Percentiles rank a stretch among this genome's conserved stretches.
These are phyloP conservation scores for Sminthurinus aureus DNA, from an alignment of 2,888 invertebrate genomes.

Conservation along the genomic window DNA sequence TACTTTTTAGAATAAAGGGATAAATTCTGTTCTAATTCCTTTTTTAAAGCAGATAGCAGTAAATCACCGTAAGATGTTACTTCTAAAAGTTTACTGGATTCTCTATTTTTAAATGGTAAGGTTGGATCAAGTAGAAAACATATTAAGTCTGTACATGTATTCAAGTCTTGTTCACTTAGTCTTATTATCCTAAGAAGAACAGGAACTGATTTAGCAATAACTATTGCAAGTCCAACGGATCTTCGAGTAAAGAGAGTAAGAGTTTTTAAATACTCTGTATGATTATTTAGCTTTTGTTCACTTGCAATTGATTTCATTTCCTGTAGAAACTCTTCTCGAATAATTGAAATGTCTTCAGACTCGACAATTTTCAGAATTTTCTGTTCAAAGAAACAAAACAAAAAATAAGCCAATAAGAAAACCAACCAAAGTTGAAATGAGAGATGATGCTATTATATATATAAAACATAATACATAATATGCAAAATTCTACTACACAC, in stretches of 20 bases:
- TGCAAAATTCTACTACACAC: background rate
- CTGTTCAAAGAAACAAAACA: conserved; percentile 37
- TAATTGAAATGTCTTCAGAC: background rate
- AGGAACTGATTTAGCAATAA: conserved; percentile 7
- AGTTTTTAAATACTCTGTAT: conserved; percentile 25
- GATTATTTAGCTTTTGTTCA: conserved; percentile 21
- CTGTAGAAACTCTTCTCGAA: conserved; percentile 42
- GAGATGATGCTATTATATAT: background rate
- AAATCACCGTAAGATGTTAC: background rate
- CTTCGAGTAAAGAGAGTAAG: background rate
- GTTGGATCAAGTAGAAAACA: conserved; percentile 18
- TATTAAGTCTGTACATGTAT: conserved; percentile 7
- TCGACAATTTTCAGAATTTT: conserved; percentile 43
- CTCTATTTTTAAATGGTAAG: background rate
- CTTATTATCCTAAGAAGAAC: conserved; percentile 14
- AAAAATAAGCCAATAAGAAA: conserved; percentile 11
- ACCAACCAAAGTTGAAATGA: conserved; percentile 5
- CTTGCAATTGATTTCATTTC: conserved; percentile 11
- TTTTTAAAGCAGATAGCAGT: conserved; percentile 34
- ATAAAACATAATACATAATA: background rate
- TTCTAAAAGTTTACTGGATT: background rate
- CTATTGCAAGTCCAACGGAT: background rate
- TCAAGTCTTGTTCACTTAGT: conserved; percentile 4
- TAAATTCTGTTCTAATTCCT: conserved; percentile 25
- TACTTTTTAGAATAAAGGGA: conserved; percentile 21